These are phyloP conservation scores for Papilio polytes DNA, from an alignment of 1,140 invertebrate genomes.

Conservation along the genomic window DNA sequence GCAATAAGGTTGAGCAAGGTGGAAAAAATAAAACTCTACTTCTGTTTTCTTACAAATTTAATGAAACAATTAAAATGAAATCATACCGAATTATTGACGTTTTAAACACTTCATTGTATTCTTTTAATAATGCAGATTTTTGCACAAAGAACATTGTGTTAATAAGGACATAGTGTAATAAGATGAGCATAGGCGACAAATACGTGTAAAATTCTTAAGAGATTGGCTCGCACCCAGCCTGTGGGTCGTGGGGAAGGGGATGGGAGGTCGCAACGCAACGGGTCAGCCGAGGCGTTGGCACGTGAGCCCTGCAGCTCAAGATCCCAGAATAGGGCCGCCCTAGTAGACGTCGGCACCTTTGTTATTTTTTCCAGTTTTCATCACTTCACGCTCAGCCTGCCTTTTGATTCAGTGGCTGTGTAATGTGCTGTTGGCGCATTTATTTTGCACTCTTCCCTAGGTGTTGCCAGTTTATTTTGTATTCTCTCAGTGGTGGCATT, in stretches of 20 bases:
- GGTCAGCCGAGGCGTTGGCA: conserved; percentile 32
- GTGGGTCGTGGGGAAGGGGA: neutral
- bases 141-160: neutral
- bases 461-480: conserved; percentile 77
- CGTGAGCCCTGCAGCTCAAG: conserved; percentile 47
- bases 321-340: conserved; percentile 75
- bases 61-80: too few relatives aligned
- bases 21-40: too few relatives aligned
- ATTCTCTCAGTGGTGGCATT: conserved; percentile 76
- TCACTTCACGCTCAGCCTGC: conserved; percentile 79
- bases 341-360: conserved; percentile 61
- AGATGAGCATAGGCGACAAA: neutral
- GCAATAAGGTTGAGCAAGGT: too few relatives aligned
- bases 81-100: too few relatives aligned
- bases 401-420: conserved; percentile 81
- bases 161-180: neutral
- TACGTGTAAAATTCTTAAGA: conserved; percentile 34
- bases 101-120: too few relatives aligned
- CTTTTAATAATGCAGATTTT: neutral
- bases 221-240: conserved; percentile 26
- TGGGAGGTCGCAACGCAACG: neutral
- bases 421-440: conserved; percentile 79
- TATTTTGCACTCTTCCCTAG: conserved; percentile 79
- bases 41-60: too few relatives aligned
- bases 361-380: conserved; percentile 80